Conservation (phyloP, 2,888 invertebrate genomes). For the Caenorhabditis afra region DNA sequence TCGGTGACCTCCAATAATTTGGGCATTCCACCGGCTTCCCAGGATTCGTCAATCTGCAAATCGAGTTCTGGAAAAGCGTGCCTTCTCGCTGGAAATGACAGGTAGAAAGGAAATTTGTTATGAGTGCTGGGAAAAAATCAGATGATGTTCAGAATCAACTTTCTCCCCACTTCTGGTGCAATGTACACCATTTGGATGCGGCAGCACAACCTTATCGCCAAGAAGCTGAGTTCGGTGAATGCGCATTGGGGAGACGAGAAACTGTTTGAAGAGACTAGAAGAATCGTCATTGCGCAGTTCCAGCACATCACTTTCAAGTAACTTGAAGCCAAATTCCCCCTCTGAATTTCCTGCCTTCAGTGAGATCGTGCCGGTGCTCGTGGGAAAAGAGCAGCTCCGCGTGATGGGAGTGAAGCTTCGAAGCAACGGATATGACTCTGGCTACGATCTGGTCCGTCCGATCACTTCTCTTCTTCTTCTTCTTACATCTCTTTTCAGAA, state of each 20-base stretch:
- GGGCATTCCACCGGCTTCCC: constrained; percentile 57
- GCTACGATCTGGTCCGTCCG: constrained; percentile 84
- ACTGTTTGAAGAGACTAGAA: constrained; percentile 81
- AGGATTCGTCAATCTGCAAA: constrained; percentile 43
- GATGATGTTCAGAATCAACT: constrained; percentile 57
- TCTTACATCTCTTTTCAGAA: no score
- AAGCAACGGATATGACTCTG: constrained; percentile 82
- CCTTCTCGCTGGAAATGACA: constrained; percentile 65
- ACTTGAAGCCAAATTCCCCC: neutral
- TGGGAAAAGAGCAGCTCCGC: constrained; percentile 75
- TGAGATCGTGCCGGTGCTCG: constrained; percentile 77
- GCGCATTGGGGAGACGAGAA: constrained; percentile 79
- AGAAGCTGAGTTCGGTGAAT: constrained; percentile 69
- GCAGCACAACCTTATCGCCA: constrained; percentile 76
- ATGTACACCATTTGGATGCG: constrained; percentile 78
- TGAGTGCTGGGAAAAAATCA: neutral
- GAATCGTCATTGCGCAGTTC: constrained; percentile 83
- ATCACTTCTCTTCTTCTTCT: constrained; percentile 31
- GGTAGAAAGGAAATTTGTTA: constrained; percentile 18
- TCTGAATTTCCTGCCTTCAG: constrained; percentile 19
- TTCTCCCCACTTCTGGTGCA: constrained; percentile 64
- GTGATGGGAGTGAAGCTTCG: constrained; percentile 82
- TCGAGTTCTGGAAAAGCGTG: constrained; percentile 64
- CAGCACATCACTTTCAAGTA: constrained; percentile 82
- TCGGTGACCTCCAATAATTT: constrained; percentile 51